A percentile compares a stretch with the other conserved stretches of the same genome.
phyloP scores from a whole-genome alignment of 2,888 invertebrate species.

The Anagyrus pseudococci region DNA sequence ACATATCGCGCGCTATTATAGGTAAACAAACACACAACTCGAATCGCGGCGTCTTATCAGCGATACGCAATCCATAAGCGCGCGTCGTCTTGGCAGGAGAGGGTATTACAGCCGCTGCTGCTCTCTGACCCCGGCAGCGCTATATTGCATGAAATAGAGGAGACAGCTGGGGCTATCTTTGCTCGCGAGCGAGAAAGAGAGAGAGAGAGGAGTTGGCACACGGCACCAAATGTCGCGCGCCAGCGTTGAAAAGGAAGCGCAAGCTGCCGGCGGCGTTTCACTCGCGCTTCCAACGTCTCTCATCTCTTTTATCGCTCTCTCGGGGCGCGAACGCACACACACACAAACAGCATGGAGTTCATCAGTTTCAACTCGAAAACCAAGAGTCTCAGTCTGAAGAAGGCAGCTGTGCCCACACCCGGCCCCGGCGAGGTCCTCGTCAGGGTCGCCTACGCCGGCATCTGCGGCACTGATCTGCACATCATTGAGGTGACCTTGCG shows the following conservation, averaged over 20 bases:
- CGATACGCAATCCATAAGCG: too few relatives aligned
- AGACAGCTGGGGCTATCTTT: too few relatives aligned
- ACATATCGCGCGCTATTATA: too few relatives aligned
- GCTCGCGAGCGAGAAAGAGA: too few relatives aligned
- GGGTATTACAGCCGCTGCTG: background rate
- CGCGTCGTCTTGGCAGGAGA: too few relatives aligned
- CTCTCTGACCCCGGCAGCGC: background rate
- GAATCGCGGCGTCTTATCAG: too few relatives aligned
- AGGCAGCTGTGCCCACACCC: constrained; percentile 47
- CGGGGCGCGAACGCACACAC: background rate
- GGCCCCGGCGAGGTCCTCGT: constrained; percentile 67
- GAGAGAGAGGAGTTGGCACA: constrained; percentile 12
- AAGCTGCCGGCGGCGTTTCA: background rate
- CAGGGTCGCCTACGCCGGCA: constrained; percentile 72
- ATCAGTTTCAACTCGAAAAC: constrained; percentile 51
- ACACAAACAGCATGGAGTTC: constrained; percentile 49
- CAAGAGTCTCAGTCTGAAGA: constrained; percentile 48
- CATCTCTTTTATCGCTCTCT: background rate
- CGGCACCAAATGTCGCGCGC: constrained; percentile 13
- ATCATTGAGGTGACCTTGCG: constrained; percentile 69
- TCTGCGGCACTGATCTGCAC: constrained; percentile 78
- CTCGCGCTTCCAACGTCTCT: background rate
- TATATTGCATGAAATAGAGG: too few relatives aligned
- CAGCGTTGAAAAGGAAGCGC: too few relatives aligned
- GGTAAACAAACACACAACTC: too few relatives aligned